Percentiles rank a stretch among this genome's conserved stretches.
Evolutionary conservation across 2,888 invertebrate genomes (phyloP).

Genomic region (Drosophila neotestacea): DNA sequence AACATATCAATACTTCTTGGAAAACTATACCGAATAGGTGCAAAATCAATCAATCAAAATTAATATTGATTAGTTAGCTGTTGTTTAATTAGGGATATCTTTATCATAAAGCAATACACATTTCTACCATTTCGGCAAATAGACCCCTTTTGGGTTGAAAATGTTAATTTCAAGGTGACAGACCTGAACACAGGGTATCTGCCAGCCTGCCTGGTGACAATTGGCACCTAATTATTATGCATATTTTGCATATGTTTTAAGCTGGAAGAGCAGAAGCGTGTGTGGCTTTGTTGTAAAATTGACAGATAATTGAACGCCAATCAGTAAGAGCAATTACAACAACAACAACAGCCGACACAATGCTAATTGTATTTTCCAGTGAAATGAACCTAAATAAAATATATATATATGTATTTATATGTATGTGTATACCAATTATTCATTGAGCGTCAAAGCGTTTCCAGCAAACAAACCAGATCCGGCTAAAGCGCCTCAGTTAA

Average conservation of each 20-base stretch:
- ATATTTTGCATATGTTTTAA: not conserved
- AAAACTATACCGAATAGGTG: too few relatives aligned
- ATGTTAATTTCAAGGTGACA: not conserved
- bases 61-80: too few relatives aligned
- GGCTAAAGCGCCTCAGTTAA: slow-evolving; percentile 23
- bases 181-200: not conserved
- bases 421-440: slow-evolving; percentile 1
- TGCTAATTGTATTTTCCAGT: slow-evolving; percentile 38
- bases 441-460: slow-evolving; percentile 1
- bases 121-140: too few relatives aligned
- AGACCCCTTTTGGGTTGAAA: too few relatives aligned
- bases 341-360: slow-evolving; percentile 27
- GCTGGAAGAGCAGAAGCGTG: not conserved
- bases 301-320: slow-evolving; percentile 52
- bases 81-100: too few relatives aligned
- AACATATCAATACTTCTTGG: not conserved
- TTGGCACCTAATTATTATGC: slow-evolving; percentile 2
- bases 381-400: slow-evolving; percentile 31
- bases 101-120: too few relatives aligned
- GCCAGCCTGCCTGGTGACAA: not conserved
- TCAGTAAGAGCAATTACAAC: slow-evolving; percentile 37
- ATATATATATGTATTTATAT: slow-evolving; percentile 6
- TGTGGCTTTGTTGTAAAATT: slow-evolving; percentile 42
- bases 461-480: slow-evolving; percentile 52
- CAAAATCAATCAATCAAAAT: too few relatives aligned